Base-by-base conservation (phyloP, 23 tunicate genomes). In the Trididemnum miniatum region DNA sequence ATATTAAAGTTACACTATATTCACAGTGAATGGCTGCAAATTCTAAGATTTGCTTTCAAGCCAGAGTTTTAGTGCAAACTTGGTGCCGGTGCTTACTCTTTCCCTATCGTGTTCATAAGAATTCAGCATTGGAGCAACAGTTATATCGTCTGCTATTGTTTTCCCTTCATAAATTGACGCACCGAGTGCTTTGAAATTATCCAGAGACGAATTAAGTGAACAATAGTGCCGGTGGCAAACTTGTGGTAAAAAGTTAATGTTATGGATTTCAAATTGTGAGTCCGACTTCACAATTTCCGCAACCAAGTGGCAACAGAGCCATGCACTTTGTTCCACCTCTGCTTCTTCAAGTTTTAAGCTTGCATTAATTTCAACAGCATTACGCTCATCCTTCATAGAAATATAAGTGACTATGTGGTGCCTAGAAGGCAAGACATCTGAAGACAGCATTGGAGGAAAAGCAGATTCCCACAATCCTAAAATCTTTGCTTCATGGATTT, bases 381-480 rank as follows among this genome's bases (percentile, higher is more conserved):
- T 73, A 30, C 80, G 65, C 9, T 35, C 40, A 35, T 67, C 78
- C 35, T 90, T 80, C 36, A 34, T 37, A 23, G 71, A 64, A 0
- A 90, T 34, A 38, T 90, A 90, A 18, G 59, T 79, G 20, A 90
- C 89, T 74, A 90, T 65, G 54, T 90, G 89, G 38, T 90, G 96
- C 32, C 89, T 34, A 31, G 80, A 86, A 18, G 86, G 89, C 20
- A 74, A 52, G 20, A 49, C 35, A 0, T 81, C 86, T 0, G 38
- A 20, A 7, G 59, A 51, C 20, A 80, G 33, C 65, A 28, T 51
- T 0, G 89, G 89, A 26, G 96, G 96, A 51, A 44, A 90, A 3
- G 80, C 71, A n/a, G 96, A 90, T 76, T 90, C 96, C 86, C 86
- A 90, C 71, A 90, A 75, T 1, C 96, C 96, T 0, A 90, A 49